Base-by-base conservation (phyloP, 2,797 vertebrate genomes). In the Podarcis lilfordi region DNA sequence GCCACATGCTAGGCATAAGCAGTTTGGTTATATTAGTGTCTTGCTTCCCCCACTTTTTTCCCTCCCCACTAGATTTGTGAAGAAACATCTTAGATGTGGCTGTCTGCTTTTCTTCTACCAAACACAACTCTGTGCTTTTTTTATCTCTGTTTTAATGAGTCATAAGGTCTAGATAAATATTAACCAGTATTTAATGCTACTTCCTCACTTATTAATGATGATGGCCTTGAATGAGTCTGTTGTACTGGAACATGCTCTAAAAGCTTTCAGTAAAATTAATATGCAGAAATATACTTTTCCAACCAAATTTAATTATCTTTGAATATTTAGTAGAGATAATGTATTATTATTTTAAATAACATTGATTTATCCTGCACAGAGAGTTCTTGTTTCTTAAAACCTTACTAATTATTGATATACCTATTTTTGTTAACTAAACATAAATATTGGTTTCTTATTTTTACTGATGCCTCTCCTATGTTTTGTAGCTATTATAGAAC, bases 1-100 rank as follows among this genome's bases (percentile, higher is more conserved):
- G 27, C 59, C 55, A 50, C 43, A 50, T 50, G 76, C 25, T 29
- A 23, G 13, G 11, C 43, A 29, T 78, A 50, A 78, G 76, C 43
- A 29, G 40, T 13, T 78, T 29, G 3, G 37, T 10, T 25, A 78
- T 78, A 10, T n/a, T 11, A 9, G 9, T 32, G 35, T 75, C 19
- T 10, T 40, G 11, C 4, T 7, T 0, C 5, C 13, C 71, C 21
- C 19, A 1, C 6, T 2, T 2, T 64, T 64, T 23, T 2, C 1
- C 4, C 61, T 64, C 21, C 7, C 25, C 32, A 59, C 50, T 59
- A 80, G 78, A 59, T 50, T 80, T 80, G 29, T 32, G 69, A 59
- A 59, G 29, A 59, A 78, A 80, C 32, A 8, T 32, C 32, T 59
- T 17, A 59, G 5, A 32, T 13, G 3, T 79, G 27, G 50, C 61